phyloP scores from a whole-genome alignment of 1,140 invertebrate species.

The Cotesia typhae region DNA sequence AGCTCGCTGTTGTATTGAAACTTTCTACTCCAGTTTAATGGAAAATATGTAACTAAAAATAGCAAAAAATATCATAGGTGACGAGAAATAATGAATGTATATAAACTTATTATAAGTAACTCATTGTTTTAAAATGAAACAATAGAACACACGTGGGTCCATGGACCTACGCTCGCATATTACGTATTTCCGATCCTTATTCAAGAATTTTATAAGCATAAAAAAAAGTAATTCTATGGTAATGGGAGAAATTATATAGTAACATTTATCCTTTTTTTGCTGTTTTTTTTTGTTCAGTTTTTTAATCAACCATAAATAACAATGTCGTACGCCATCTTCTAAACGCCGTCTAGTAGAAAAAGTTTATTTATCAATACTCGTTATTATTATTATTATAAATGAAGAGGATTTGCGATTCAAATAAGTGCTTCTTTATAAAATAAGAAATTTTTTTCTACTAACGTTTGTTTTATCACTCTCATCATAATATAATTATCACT shows the following conservation, averaged over 20 bases:
- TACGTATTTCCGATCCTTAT: constrained; percentile 22
- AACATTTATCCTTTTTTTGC: neutral
- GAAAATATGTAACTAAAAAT: constrained; percentile 4
- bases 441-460: too few relatives aligned
- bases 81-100: constrained; percentile 11
- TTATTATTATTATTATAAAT: too few relatives aligned
- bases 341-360: too few relatives aligned
- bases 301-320: too few relatives aligned
- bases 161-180: constrained; percentile 20
- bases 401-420: too few relatives aligned
- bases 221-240: constrained; percentile 24
- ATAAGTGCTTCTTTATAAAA: too few relatives aligned
- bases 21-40: neutral
- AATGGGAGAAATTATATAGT: constrained; percentile 20
- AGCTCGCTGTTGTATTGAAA: neutral
- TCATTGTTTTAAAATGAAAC: constrained; percentile 27
- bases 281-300: neutral
- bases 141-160: constrained; percentile 29
- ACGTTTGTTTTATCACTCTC: too few relatives aligned
- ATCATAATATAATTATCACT: too few relatives aligned
- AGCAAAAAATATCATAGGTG: constrained; percentile 19
- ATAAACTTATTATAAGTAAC: constrained; percentile 15
- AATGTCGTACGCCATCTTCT: too few relatives aligned
- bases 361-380: too few relatives aligned
- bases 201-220: constrained; percentile 22